Evolutionary conservation across 2,888 invertebrate species (phyloP), one percentile per base, ranked within the genome.

Genomic region (Spodoptera littoralis): DNA sequence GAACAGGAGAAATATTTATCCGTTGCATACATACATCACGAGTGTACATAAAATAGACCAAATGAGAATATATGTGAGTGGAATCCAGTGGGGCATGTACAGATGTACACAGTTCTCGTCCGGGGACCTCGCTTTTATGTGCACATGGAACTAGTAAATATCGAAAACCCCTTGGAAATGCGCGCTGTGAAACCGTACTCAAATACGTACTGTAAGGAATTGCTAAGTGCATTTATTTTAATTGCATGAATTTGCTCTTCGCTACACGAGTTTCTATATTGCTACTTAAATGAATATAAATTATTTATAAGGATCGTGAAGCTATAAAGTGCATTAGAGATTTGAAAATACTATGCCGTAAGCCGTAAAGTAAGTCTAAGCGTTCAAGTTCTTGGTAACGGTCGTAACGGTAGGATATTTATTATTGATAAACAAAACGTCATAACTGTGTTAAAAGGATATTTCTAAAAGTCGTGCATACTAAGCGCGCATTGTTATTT

Each of bases 401-500:
- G 22, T 36, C 12, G 12, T 11, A 24, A 49, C 27, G 2, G 27
- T 9, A n/a, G 13, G 12, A 11, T 13, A 36, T 36, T 30, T 11
- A 8, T 27, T 49, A 50, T 48, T 48, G 13, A 48, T 49, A 49
- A 54, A 60, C 50, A 60, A 57, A 53, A 65, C 46, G n/a, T 42
- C 46, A 27, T 56, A 55, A 53, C 48, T 56, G 30, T 56, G 51
- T 24, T 56, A 56, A 55, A 73, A 46, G 44, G 22, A 62, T 62
- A 56, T 36, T 59, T 45, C 53, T 56, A 53, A 65, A 70, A 69
- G 48, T 50, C 56, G 46, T 54, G 70, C 53, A 56, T 56, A 68
- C 30, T 56, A 62, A 70, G 53, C 56, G 44, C 41, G 53, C 55
- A 74, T 76, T 74, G 63, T 70, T 73, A 69, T 69, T 75, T 70